Evolutionary conservation across 2,797 vertebrate genomes (phyloP).

Genomic region (Sebastes vulpes): DNA sequence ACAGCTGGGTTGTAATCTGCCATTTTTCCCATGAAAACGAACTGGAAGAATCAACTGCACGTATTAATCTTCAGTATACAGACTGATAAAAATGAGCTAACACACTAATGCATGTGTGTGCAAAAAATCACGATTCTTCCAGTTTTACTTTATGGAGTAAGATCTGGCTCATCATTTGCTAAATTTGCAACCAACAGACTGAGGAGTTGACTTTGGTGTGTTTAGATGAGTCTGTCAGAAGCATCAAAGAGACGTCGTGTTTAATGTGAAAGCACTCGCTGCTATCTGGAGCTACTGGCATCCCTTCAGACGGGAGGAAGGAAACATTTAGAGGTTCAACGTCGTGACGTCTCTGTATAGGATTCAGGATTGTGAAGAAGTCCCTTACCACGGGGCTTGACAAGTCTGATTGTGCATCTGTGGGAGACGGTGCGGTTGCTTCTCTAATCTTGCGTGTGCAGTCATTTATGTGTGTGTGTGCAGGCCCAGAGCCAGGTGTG

Average conservation of each 20-base stretch:
- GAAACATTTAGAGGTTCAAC: conserved; percentile 34
- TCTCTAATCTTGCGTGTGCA: conserved; percentile 37
- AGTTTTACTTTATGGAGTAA: background rate
- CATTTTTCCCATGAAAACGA: background rate
- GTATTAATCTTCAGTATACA: background rate
- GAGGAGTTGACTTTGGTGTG: conserved; percentile 19
- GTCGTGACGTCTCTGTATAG: conserved; percentile 1
- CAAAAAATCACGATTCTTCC: background rate
- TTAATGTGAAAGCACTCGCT: conserved; percentile 28
- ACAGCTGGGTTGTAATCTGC: background rate
- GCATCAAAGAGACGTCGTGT: conserved; percentile 56
- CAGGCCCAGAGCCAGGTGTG: conserved; percentile 47
- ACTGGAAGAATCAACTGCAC: background rate
- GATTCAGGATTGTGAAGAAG: conserved; percentile 37
- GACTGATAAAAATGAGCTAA: background rate
- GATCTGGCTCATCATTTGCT: conserved; percentile 29
- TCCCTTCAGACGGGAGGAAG: conserved; percentile 34
- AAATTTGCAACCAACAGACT: conserved; percentile 15
- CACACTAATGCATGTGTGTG: background rate
- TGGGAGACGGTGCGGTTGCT: conserved; percentile 3
- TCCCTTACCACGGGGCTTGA: conserved; percentile 14
- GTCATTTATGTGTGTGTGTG: background rate
- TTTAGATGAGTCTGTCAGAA: conserved; percentile 40
- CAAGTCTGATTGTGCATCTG: conserved; percentile 19
- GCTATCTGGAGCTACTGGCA: conserved; percentile 26